Conservation (phyloP, 2,797 vertebrate genomes). For the Sebastes diploproa region DNA sequence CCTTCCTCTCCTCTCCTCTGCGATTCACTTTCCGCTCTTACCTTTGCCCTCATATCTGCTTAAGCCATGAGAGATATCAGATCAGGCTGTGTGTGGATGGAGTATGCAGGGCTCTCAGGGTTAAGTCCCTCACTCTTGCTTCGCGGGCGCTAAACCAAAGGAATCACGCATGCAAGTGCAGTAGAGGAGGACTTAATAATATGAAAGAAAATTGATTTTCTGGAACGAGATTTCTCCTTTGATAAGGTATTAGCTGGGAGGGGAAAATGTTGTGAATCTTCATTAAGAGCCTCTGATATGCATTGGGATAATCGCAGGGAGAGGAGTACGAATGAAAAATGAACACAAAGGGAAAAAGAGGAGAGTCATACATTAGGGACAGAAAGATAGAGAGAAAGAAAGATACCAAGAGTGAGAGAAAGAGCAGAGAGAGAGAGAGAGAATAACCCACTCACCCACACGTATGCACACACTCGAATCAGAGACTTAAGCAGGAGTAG, state of each 20-base stretch:
- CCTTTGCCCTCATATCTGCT: no score
- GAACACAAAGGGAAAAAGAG: slow-evolving; percentile 73
- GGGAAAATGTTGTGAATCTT: slow-evolving; percentile 67
- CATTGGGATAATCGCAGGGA: slow-evolving; percentile 78
- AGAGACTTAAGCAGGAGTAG: slow-evolving; percentile 75
- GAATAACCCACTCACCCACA: slow-evolving; percentile 32
- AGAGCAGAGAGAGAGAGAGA: slow-evolving; percentile 23
- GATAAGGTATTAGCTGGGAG: no score
- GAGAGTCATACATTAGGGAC: slow-evolving; percentile 72
- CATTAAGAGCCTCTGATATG: slow-evolving; percentile 86
- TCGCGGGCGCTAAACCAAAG: no score
- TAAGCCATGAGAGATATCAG: no score
- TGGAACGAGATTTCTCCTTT: no score
- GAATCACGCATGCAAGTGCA: no score
- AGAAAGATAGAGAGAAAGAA: slow-evolving; percentile 55
- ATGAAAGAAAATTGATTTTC: no score
- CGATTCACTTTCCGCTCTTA: no score
- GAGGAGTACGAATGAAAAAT: slow-evolving; percentile 78
- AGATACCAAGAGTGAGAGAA: slow-evolving; percentile 52
- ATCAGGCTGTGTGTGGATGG: no score
- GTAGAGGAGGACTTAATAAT: no score
- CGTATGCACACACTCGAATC: slow-evolving; percentile 64
- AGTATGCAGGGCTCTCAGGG: no score
- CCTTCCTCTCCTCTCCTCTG: neutral
- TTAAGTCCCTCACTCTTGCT: no score